Evolutionary conservation across 2,797 vertebrate genomes (phyloP).

Genomic region (Lagocephalus sceleratus): DNA sequence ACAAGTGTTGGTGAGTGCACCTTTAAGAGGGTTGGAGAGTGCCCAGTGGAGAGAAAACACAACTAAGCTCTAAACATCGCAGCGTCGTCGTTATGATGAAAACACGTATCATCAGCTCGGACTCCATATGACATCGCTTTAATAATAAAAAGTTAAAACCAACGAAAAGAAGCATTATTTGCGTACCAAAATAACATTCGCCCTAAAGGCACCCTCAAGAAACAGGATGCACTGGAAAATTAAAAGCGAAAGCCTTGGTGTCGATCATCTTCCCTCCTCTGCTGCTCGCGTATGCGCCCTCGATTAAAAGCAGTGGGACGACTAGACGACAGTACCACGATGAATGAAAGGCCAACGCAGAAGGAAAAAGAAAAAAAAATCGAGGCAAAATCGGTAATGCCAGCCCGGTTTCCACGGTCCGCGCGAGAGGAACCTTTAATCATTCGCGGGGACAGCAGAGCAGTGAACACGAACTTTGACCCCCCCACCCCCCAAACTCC

Average conservation of each 20-base stretch:
- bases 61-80: constrained; percentile 81
- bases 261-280: constrained; percentile 2
- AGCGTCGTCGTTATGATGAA: constrained; percentile 67
- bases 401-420: constrained; percentile 49
- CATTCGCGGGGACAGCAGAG: constrained; percentile 18
- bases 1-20: constrained; percentile 82
- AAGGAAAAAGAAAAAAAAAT: constrained; percentile 48
- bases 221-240: constrained; percentile 32
- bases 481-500: too few species aligned
- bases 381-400: constrained; percentile 64
- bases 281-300: constrained; percentile 50
- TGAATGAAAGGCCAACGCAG: constrained; percentile 70
- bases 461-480: constrained; percentile 11
- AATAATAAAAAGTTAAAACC: constrained; percentile 20
- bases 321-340: constrained; percentile 74
- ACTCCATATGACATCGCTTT: constrained; percentile 47
- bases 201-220: constrained; percentile 22
- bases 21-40: constrained; percentile 74
- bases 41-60: constrained; percentile 79
- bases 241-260: constrained; percentile 39
- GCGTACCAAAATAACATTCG: constrained; percentile 59
- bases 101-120: constrained; percentile 64
- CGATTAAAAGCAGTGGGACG: constrained; percentile 69
- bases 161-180: constrained; percentile 44
- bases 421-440: constrained; percentile 28